Evolutionary conservation across 2,113 vertebrate species (phyloP), one percentile per base, ranked within the genome.

Genomic region (Dasyornis broadbenti): DNA sequence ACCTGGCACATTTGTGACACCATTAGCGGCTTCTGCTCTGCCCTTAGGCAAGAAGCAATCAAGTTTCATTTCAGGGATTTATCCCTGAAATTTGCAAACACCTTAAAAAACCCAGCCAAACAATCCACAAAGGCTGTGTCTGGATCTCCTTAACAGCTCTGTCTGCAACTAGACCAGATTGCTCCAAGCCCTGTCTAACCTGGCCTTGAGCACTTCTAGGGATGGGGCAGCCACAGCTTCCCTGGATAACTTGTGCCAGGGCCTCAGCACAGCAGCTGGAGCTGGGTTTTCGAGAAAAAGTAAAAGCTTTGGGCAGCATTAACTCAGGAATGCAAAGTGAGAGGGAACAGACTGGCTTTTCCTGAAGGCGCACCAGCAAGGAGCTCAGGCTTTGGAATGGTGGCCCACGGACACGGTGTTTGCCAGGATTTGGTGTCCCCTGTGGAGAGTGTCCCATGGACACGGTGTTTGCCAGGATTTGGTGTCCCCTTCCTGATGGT

Each of bases 391-490:
- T 79, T 11, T 26, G 56, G n/a, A 73, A 52, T 14, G 33, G 23
- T 5, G 37, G 8, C 10, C 19, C 37, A 19, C 0, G 33, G 50
- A 13, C 17, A 2, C 1, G n/a, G 24, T 35, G 24, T 54, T 54
- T 33, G 7, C 71, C 44, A 11, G 20, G 31, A 76, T 17, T 28
- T 4, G 0, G 2, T 20, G 42, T 20, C 8, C n/a, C 22, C 27
- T 10, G 5, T 6, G 39, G n/a, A 28, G 10, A 14, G 5, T 8
- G 15, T 3, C 47, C 26, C 33, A 7, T 17, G n/a, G 21, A 9
- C 33, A 18, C 0, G 0, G 52, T 3, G 3, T 9, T 49, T 40
- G 5, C 42, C n/a, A 13, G 4, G 40, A 40, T 40, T 40, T 40
- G 40, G 40, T 40, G n/a, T 54, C 50, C 50, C 40, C 39, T 12